Conservation (phyloP, 2,113 vertebrate genomes). For the Anser brachyrhynchus region DNA sequence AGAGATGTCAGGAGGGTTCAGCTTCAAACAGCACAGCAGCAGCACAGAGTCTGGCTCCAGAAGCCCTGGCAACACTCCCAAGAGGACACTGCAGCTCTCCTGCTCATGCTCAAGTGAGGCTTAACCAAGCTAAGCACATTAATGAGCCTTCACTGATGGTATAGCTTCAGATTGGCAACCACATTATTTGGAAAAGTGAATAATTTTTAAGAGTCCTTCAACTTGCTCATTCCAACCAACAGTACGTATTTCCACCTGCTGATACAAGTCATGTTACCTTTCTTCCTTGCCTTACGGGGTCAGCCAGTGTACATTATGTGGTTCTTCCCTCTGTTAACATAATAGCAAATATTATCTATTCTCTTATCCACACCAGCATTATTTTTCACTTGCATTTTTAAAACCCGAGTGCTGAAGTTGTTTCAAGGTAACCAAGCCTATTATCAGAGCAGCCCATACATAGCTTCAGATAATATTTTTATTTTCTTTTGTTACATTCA, state of each 20-base stretch:
- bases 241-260: not conserved
- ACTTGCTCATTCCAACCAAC: not conserved
- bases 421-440: not conserved
- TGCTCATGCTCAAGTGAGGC: not conserved
- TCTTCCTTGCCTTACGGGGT: not conserved
- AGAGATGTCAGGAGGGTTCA: not conserved
- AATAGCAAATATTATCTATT: not conserved
- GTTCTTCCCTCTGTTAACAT: not conserved
- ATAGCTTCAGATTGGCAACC: not conserved
- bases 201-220: not conserved
- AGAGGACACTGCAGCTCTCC: accelerated
- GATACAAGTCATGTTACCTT: not conserved
- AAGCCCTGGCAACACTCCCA: not conserved
- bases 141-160: not conserved
- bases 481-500: not conserved
- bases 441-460: not conserved
- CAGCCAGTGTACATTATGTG: not conserved
- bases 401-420: not conserved
- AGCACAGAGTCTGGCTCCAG: not conserved
- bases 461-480: not conserved
- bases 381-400: not conserved
- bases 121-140: not conserved
- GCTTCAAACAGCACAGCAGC: not conserved
- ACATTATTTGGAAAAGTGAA: not conserved
- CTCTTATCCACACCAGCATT: not conserved